Conservation (phyloP, 2,888 invertebrate genomes). For the Dicycla oo region DNA sequence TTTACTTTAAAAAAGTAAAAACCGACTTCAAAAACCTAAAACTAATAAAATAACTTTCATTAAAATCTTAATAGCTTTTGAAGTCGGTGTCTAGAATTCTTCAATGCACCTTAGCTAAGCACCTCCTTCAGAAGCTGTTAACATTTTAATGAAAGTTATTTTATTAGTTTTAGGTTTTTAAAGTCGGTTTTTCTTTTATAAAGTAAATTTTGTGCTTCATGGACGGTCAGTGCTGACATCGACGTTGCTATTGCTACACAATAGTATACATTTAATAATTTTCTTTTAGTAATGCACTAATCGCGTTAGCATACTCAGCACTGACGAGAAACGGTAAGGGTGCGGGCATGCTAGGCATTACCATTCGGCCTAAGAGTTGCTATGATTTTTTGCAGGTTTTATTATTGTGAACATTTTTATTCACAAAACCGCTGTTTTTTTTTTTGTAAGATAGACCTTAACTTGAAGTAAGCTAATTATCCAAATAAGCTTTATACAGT, state of each 20-base stretch:
- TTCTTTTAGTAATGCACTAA: background rate
- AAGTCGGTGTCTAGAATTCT: too few species aligned
- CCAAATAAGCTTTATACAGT: background rate
- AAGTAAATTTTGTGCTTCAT: background rate
- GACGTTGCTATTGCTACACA: background rate
- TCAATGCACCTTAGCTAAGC: too few species aligned
- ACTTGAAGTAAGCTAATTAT: background rate
- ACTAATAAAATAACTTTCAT: too few species aligned
- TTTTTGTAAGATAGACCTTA: background rate
- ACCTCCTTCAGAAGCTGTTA: too few species aligned
- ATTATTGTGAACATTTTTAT: background rate
- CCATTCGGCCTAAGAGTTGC: background rate
- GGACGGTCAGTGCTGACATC: background rate
- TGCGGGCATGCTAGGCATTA: background rate
- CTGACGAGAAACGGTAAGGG: background rate
- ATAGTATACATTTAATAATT: background rate
- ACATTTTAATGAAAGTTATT: too few species aligned
- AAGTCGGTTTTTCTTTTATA: too few species aligned
- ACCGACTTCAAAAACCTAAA: too few species aligned
- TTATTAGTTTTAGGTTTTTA: too few species aligned
- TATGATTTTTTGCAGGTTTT: background rate
- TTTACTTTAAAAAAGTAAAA: too few species aligned
- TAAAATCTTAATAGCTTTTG: too few species aligned
- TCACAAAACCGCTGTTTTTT: background rate
- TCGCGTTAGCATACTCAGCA: background rate